A percentile compares a stretch with the other conserved stretches of the same genome.
Evolutionary conservation across 2,113 vertebrate species (phyloP).

Genomic region (Mirounga angustirostris): DNA sequence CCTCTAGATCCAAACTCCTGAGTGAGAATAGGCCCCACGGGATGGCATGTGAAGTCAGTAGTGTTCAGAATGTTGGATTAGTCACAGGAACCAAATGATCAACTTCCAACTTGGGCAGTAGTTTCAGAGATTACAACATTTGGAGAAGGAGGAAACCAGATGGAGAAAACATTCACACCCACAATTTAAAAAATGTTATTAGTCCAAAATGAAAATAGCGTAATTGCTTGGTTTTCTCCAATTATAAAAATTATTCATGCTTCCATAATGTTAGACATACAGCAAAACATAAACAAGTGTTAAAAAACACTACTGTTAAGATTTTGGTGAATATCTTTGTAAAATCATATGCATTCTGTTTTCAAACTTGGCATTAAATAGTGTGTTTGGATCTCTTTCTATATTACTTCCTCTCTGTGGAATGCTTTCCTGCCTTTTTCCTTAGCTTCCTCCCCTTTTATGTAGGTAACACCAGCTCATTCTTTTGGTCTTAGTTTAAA

Average conservation of each 20-base stretch:
- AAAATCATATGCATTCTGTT: background rate
- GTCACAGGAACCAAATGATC: background rate
- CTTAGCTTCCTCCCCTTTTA: background rate
- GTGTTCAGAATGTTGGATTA: background rate
- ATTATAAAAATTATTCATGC: constrained; percentile 11
- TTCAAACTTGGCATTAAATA: background rate
- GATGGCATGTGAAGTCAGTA: background rate
- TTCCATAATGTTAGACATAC: background rate
- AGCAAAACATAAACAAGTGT: background rate
- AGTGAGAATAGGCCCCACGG: background rate
- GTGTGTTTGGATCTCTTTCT: background rate
- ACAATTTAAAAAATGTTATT: background rate
- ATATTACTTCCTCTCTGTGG: background rate
- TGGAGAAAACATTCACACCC: background rate
- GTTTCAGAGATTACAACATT: background rate
- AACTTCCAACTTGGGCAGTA: background rate
- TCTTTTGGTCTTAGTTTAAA: constrained; percentile 37
- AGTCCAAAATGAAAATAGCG: constrained; percentile 23
- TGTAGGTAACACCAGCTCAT: background rate
- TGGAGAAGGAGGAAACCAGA: constrained; percentile 34
- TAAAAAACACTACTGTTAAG: background rate
- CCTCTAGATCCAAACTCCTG: background rate
- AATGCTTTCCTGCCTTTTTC: constrained; percentile 9
- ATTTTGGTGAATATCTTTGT: constrained; percentile 48
- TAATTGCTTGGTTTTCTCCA: background rate